phyloP scores from a whole-genome alignment of 2,888 invertebrate genomes.

The Caenorhabditis japonica region DNA sequence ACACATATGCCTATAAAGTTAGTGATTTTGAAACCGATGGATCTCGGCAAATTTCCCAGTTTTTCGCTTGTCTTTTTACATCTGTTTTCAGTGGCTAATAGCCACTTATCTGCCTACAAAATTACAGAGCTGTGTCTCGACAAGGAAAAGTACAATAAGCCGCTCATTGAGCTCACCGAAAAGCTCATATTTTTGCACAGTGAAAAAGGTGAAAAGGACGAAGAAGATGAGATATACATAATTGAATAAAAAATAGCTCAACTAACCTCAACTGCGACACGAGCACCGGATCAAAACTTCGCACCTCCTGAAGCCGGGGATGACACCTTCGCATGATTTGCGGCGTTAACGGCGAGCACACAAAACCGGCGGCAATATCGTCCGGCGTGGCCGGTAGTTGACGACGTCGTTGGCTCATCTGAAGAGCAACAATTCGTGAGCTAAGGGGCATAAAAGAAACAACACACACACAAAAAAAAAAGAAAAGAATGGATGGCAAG shows the following conservation, averaged over 20 bases:
- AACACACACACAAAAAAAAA: too few relatives aligned
- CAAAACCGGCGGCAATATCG: slow-evolving; percentile 31
- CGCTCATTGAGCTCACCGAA: too few relatives aligned
- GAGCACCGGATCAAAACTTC: slow-evolving; percentile 48
- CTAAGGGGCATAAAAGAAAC: background rate
- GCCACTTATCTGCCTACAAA: too few relatives aligned
- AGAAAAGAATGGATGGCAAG: background rate
- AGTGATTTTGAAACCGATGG: too few relatives aligned
- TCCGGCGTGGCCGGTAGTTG: slow-evolving; percentile 44
- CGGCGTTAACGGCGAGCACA: slow-evolving; percentile 32
- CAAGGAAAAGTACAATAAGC: too few relatives aligned
- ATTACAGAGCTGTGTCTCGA: too few relatives aligned
- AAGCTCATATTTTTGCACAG: too few relatives aligned
- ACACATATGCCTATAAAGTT: too few relatives aligned
- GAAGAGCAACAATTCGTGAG: background rate
- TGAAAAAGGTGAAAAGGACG: slow-evolving; percentile 1
- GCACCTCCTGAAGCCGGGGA: slow-evolving; percentile 47
- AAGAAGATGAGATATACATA: background rate
- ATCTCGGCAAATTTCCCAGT: too few relatives aligned
- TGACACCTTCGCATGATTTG: slow-evolving; percentile 42
- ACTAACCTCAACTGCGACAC: slow-evolving; percentile 33
- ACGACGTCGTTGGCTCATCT: slow-evolving; percentile 45
- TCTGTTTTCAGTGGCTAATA: too few relatives aligned
- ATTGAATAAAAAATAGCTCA: too few relatives aligned
- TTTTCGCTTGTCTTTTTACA: too few relatives aligned